Base-by-base conservation (phyloP, 23 tunicate genomes). In the Trididemnum clinides region DNA sequence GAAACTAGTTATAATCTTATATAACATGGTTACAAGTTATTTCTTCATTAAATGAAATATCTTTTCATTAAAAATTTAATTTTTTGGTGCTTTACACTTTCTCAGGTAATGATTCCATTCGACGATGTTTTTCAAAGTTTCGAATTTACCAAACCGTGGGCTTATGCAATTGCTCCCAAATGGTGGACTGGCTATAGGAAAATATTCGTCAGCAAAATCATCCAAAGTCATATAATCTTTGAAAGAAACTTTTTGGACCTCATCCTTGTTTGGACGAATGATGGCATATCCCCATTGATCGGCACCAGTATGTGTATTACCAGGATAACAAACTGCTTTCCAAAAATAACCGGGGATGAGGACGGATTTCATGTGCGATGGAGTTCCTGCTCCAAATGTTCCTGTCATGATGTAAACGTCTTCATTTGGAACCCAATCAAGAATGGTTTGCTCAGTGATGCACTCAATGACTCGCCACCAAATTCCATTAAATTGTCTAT, bases 291-390 rank as follows among this genome's bases (percentile, higher is more conserved):
- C 90, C 98, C 98, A 94, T 32, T 94, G 82, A 22, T 63, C 28
- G 36, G n/a, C 80, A 1, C 30, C 35, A n/a, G n/a, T n/a, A n/a
- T n/a, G n/a, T 6, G 76, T 19, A 79, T 88, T 88, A 20, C 98
- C 98, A 69, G 98, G 98, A 78, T 96, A 96, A 58, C 99, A 96
- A 51, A 90, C 92, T 1, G 97, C 97, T 65, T 96, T 96, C 99
- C 99, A 96, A 73, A 88, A 96, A 80, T 75, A 91, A 20, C 87
- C 93, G 4, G 99, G 99, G 19, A 91, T 88, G 69, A 81, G 85
- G 1, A 96, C 99, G 10, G 87, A 82, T 25, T 84, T 88, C 85
- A 75, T 85, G 19, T 70, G n/a, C n/a, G n/a, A n/a, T 2, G 58
- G 5, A 12, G 6, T 5, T 28, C 90, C 96, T 5, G 64, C 18